Evolutionary conservation across 1,140 invertebrate genomes (phyloP).

Genomic region (Heliconius himera): DNA sequence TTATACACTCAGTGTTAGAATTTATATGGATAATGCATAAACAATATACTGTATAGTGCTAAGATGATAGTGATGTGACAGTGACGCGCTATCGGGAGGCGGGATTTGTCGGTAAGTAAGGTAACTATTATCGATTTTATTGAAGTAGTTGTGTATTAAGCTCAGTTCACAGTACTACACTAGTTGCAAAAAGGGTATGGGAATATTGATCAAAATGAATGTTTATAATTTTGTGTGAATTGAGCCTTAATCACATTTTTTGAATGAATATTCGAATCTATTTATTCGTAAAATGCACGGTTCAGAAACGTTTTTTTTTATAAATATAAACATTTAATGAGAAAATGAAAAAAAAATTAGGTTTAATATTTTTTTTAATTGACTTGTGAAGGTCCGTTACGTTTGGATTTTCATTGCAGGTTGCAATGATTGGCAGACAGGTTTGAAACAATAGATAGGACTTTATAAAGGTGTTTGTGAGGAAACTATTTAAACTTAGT

Average conservation of each 20-base stretch:
- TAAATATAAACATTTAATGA: constrained; percentile 21
- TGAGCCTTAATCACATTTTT: constrained; percentile 17
- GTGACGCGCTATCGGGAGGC: constrained; percentile 1
- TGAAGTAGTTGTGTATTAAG: constrained; percentile 4
- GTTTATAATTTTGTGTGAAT: not conserved
- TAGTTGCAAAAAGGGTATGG: not conserved
- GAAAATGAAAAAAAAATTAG: constrained; percentile 26
- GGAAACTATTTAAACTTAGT: constrained; percentile 38
- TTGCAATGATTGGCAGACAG: constrained; percentile 40
- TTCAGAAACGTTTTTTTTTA: constrained; percentile 25
- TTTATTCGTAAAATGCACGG: constrained; percentile 26
- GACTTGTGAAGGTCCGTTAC: constrained; percentile 35
- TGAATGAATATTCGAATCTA: constrained; percentile 22
- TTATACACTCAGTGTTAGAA: constrained; percentile 5
- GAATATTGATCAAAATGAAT: not conserved
- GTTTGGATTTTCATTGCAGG: constrained; percentile 47
- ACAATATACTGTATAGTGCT: constrained; percentile 6
- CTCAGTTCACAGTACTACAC: constrained; percentile 3
- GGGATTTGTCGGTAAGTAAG: constrained; percentile 8
- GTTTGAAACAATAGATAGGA: constrained; percentile 39
- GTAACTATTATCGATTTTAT: constrained; percentile 10
- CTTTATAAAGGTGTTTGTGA: constrained; percentile 37
- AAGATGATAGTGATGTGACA: constrained; percentile 37
- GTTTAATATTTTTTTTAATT: constrained; percentile 20
- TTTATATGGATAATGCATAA: constrained; percentile 6